A percentile compares a stretch with the other conserved stretches of the same genome.
phyloP scores from a whole-genome alignment of 2,797 vertebrate species.

The Argentina silus region DNA sequence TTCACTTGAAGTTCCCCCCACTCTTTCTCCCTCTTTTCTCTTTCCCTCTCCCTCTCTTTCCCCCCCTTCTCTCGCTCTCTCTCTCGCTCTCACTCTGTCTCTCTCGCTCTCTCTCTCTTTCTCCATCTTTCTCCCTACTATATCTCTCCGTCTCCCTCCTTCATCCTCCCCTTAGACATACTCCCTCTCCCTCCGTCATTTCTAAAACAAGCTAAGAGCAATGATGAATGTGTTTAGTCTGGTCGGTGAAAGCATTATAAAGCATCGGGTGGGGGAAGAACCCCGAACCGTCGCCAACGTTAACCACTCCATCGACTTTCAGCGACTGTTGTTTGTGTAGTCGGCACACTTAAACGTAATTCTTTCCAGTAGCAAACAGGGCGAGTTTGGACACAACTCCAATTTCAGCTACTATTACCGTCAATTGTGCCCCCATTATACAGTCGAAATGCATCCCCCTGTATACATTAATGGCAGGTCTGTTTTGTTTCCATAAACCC shows the following conservation, averaged over 20 bases:
- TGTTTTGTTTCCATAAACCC: conserved; percentile 59
- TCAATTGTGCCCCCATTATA: conserved; percentile 47
- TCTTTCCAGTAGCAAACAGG: conserved; percentile 56
- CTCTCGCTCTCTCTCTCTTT: background rate
- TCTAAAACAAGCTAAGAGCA: conserved; percentile 33
- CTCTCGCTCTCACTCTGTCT: background rate
- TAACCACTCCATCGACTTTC: conserved; percentile 44
- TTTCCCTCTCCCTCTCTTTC: conserved; percentile 8
- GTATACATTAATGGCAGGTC: conserved; percentile 43
- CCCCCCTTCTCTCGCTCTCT: background rate
- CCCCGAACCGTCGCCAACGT: conserved; percentile 36
- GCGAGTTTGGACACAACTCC: conserved; percentile 29
- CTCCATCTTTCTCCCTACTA: conserved; percentile 7
- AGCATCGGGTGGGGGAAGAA: conserved; percentile 39
- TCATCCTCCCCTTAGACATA: conserved; percentile 34
- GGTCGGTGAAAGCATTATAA: conserved; percentile 54
- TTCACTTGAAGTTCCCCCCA: background rate
- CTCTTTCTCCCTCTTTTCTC: background rate
- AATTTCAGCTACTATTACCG: conserved; percentile 39
- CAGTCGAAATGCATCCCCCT: conserved; percentile 36
- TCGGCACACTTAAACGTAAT: conserved; percentile 48
- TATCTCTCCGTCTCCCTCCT: conserved; percentile 24
- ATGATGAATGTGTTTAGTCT: conserved; percentile 67
- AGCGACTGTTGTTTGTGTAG: conserved; percentile 59
- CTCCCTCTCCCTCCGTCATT: conserved; percentile 41